A percentile compares a stretch with the other conserved stretches of the same genome.
Conservation (phyloP, 2,797 vertebrate genomes). For the Notolabrus celidotus region DNA sequence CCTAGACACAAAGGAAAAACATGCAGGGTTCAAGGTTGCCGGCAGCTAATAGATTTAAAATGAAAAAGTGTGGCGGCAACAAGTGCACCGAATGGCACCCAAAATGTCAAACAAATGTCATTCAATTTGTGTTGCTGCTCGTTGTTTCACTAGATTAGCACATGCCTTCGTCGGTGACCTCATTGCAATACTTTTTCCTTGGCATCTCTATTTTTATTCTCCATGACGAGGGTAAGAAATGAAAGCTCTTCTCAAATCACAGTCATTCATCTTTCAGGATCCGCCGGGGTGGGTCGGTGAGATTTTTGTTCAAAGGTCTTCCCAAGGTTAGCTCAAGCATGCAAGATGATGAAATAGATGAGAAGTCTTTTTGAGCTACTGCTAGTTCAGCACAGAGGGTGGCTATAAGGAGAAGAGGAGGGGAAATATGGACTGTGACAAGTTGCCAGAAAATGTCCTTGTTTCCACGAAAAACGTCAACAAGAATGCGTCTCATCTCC, state of each 20-base stretch:
- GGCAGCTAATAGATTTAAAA: slow-evolving; percentile 71
- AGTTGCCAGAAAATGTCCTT: slow-evolving; percentile 39
- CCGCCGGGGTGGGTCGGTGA: slow-evolving; percentile 21
- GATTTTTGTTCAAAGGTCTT: slow-evolving; percentile 54
- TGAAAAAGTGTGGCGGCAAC: slow-evolving; percentile 61
- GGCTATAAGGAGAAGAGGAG: slow-evolving; percentile 15
- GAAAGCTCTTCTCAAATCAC: slow-evolving; percentile 47
- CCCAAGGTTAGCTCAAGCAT: slow-evolving; percentile 52
- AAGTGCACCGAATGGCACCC: slow-evolving; percentile 64
- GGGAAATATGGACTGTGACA: slow-evolving; percentile 25
- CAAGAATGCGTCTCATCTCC: slow-evolving; percentile 36
- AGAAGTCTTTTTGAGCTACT: slow-evolving; percentile 33
- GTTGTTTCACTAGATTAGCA: slow-evolving; percentile 60
- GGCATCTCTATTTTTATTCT: slow-evolving; percentile 46
- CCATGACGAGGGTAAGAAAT: slow-evolving; percentile 27
- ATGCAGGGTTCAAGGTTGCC: slow-evolving; percentile 62
- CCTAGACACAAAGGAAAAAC: slow-evolving; percentile 42
- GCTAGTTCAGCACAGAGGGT: slow-evolving; percentile 37
- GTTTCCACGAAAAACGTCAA: slow-evolving; percentile 42
- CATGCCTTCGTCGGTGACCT: slow-evolving; percentile 44
- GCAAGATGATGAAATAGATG: slow-evolving; percentile 28
- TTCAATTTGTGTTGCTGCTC: slow-evolving; percentile 67
- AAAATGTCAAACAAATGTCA: slow-evolving; percentile 83
- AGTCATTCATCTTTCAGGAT: slow-evolving; percentile 40
- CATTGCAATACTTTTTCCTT: slow-evolving; percentile 32